Percentiles rank a stretch among this genome's conserved stretches.
These are phyloP conservation scores for Piprites chloris DNA, from an alignment of 2,113 vertebrate species.

Conservation along the genomic window DNA sequence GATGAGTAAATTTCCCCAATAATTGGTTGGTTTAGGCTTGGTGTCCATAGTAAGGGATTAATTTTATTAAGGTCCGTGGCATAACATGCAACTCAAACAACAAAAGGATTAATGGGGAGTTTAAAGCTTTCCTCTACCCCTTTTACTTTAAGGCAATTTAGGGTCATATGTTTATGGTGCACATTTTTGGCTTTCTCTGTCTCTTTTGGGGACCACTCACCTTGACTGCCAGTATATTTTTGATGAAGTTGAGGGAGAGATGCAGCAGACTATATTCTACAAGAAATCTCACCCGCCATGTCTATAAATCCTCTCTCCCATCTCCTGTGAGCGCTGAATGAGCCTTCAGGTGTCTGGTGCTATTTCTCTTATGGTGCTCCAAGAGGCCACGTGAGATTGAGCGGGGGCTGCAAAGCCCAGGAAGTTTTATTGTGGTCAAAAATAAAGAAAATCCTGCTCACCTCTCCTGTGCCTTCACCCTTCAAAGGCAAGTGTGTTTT, in stretches of 20 bases:
- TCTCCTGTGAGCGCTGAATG: slow-evolving; percentile 24
- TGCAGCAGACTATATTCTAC: slow-evolving; percentile 3
- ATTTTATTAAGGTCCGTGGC: background rate
- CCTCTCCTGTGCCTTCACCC: background rate
- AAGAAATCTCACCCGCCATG: background rate
- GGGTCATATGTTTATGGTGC: background rate
- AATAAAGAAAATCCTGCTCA: background rate
- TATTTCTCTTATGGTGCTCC: slow-evolving; percentile 46
- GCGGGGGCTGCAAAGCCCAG: background rate
- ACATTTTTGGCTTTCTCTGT: background rate
- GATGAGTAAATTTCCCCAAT: background rate
- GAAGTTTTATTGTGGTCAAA: slow-evolving; percentile 1
- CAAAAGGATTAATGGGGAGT: background rate
- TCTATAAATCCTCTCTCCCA: slow-evolving; percentile 35
- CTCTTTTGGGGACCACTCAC: background rate
- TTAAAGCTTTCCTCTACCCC: background rate
- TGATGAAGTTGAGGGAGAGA: slow-evolving; percentile 24
- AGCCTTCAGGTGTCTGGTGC: background rate
- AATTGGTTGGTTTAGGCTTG: background rate
- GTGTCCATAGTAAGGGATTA: background rate
- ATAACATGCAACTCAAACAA: background rate
- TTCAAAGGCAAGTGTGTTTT: slow-evolving; percentile 25
- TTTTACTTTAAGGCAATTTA: background rate
- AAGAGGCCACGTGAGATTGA: slow-evolving; percentile 12
- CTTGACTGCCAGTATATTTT: background rate